Conservation (phyloP, 2,797 vertebrate genomes). For the Melanotaenia parkinsoni region DNA sequence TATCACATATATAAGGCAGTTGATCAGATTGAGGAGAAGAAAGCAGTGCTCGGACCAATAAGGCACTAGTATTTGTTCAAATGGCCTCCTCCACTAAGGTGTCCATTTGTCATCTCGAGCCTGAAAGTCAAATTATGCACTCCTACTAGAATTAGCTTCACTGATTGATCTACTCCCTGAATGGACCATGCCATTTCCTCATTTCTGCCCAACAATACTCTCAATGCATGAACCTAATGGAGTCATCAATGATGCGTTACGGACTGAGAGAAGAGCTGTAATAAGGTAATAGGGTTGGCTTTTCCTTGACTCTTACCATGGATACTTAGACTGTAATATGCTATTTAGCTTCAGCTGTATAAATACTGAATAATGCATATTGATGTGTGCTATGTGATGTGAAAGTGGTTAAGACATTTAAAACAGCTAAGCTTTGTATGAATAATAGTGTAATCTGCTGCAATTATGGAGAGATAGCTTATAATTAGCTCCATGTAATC, state of each 20-base stretch:
- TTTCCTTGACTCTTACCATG: conserved; percentile 34
- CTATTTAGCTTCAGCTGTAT: conserved; percentile 52
- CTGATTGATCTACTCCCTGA: conserved; percentile 55
- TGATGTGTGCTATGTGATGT: conserved; percentile 48
- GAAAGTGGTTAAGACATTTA: conserved; percentile 55
- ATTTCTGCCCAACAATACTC: conserved; percentile 50
- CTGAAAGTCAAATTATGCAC: conserved; percentile 48
- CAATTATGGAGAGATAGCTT: conserved; percentile 73
- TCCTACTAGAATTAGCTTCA: conserved; percentile 45
- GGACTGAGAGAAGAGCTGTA: conserved; percentile 34
- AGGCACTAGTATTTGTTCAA: conserved; percentile 38
- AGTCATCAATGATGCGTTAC: conserved; percentile 55
- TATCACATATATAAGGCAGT: conserved; percentile 2
- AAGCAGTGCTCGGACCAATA: conserved; percentile 44
- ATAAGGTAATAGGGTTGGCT: conserved; percentile 41
- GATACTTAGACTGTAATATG: conserved; percentile 44
- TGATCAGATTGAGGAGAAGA: neutral
- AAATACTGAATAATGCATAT: conserved; percentile 62
- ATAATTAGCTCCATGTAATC: conserved; percentile 75
- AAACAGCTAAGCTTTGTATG: conserved; percentile 56
- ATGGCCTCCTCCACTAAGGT: conserved; percentile 48
- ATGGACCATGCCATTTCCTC: conserved; percentile 50
- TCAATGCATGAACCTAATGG: conserved; percentile 43
- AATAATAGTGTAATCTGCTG: conserved; percentile 69
- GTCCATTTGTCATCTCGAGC: conserved; percentile 60